Conservation (phyloP, 64 coral and sea anemone species). For the Montipora sp. region DNA sequence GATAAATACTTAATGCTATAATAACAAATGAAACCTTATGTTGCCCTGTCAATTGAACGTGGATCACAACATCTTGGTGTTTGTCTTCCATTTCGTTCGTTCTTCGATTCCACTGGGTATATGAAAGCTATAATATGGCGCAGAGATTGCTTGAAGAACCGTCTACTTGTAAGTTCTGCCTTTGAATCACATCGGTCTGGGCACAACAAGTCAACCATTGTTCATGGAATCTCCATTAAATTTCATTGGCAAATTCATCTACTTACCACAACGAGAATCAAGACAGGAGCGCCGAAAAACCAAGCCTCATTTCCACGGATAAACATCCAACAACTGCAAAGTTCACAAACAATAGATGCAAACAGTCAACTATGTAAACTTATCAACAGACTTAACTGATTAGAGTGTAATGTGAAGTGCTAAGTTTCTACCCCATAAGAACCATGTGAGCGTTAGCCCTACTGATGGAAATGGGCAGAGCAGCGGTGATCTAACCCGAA, state of each 20-base stretch:
- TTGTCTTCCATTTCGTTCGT: background rate
- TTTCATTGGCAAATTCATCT: background rate
- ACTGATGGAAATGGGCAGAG: no score
- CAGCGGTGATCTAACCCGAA: no score
- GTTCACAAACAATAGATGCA: background rate
- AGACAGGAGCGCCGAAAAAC: slow-evolving; percentile 78
- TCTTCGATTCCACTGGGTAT: background rate
- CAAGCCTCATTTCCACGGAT: slow-evolving; percentile 71
- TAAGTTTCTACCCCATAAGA: no score
- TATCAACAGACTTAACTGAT: no score
- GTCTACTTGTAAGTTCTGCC: no score
- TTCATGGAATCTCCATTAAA: background rate
- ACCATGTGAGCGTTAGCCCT: no score
- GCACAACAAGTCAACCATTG: background rate
- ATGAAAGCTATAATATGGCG: background rate
- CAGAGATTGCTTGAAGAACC: no score
- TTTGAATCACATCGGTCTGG: background rate
- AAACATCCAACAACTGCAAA: slow-evolving; percentile 87
- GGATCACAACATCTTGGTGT: background rate
- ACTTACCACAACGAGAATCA: slow-evolving; percentile 87
- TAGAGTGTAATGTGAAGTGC: no score
- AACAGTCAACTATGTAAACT: no score
- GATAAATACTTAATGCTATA: background rate
- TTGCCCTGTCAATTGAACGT: no score
- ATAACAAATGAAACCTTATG: no score